phyloP scores from a whole-genome alignment of 2,113 vertebrate genomes.

The Cromileptes altivelis region DNA sequence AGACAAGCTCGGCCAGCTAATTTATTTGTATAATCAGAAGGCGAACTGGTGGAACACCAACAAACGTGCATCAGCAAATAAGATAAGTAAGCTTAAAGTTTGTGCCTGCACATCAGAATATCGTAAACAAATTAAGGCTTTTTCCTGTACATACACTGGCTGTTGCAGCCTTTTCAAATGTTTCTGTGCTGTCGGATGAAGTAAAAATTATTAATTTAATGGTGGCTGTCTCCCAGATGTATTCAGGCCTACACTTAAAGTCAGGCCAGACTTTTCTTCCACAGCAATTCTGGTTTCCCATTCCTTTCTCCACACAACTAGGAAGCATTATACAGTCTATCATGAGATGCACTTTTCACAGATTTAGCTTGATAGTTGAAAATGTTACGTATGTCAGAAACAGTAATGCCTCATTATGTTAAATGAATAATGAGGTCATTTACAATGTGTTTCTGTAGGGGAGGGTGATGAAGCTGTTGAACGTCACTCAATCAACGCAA shows the following conservation, averaged over 20 bases:
- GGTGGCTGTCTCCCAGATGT: background rate
- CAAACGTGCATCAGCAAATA: background rate
- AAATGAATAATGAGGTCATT: background rate
- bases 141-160: background rate
- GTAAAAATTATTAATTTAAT: background rate
- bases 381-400: background rate
- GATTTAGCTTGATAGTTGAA: background rate
- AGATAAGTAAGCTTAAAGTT: slow-evolving; percentile 10
- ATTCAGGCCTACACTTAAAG: background rate
- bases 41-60: background rate
- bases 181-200: background rate
- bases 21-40: slow-evolving; percentile 2
- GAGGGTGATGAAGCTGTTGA: background rate
- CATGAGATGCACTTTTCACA: background rate
- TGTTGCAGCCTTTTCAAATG: background rate
- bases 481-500: background rate
- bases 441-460: background rate
- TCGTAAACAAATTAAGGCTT: slow-evolving; percentile 2
- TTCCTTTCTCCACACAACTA: background rate
- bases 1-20: slow-evolving; percentile 15
- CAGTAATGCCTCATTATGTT: background rate
- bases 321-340: background rate
- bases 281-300: background rate
- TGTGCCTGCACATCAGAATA: background rate
- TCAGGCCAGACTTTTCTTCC: background rate